A percentile compares a stretch with the other conserved stretches of the same genome.
phyloP scores from a whole-genome alignment of 2,888 invertebrate species.

The Ptilodon capucinus region DNA sequence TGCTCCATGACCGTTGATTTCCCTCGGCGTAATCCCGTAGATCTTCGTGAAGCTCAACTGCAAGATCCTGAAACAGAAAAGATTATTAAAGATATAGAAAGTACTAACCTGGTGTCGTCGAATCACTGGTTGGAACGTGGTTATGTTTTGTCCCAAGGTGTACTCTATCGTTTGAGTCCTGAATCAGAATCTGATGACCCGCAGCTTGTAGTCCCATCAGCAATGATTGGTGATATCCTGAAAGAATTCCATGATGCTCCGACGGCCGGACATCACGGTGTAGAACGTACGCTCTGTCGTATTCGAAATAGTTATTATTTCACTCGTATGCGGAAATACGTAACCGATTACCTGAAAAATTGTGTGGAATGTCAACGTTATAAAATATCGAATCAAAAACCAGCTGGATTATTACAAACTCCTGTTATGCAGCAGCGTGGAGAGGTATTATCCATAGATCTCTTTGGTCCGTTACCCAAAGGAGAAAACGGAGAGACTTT shows the following conservation, averaged over 20 bases:
- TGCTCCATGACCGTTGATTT: not conserved
- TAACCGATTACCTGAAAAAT: no score
- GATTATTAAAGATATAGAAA: slow-evolving; percentile 4
- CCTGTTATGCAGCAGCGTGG: no score
- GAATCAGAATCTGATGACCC: not conserved
- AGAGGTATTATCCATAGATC: no score
- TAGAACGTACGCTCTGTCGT: not conserved
- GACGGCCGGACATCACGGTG: not conserved
- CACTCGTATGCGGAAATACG: not conserved
- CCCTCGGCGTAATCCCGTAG: not conserved
- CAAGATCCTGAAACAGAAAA: not conserved
- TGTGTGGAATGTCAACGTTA: no score
- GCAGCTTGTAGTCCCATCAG: not conserved
- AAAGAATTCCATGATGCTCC: not conserved
- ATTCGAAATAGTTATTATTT: not conserved
- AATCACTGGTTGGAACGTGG: slow-evolving; percentile 2
- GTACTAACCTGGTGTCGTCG: no score
- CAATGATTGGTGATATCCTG: no score
- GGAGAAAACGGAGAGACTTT: slow-evolving; percentile 11
- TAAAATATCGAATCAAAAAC: no score
- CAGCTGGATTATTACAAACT: no score
- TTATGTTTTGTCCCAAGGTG: slow-evolving; percentile 1
- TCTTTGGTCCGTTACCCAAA: slow-evolving; percentile 2
- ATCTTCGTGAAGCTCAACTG: slow-evolving; percentile 2
- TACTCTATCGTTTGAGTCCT: not conserved